These are phyloP conservation scores for Corythucha ciliata DNA, from an alignment of 2,888 invertebrate genomes.

Conservation along the genomic window DNA sequence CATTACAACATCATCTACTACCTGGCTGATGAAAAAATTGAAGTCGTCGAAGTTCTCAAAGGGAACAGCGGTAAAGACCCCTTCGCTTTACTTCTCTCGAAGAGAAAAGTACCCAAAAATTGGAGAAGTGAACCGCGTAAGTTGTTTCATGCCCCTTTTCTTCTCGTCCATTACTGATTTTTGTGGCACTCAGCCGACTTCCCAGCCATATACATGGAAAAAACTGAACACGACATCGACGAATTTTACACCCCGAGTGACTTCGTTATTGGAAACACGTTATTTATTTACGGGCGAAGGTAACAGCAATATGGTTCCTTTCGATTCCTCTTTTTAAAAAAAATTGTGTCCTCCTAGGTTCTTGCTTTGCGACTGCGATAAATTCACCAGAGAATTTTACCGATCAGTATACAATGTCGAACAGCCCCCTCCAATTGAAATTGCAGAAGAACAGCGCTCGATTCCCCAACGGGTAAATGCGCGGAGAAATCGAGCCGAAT, in stretches of 20 bases:
- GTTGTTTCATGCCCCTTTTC: too few relatives aligned
- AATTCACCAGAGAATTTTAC: conserved; percentile 69
- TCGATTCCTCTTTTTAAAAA: too few relatives aligned
- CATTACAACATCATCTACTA: conserved; percentile 66
- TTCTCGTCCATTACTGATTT: background rate
- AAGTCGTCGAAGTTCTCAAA: conserved; percentile 13
- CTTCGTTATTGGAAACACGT: conserved; percentile 61
- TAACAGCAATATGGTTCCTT: too few relatives aligned
- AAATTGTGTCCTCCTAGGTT: too few relatives aligned
- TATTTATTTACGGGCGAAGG: conserved; percentile 57
- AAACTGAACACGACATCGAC: conserved; percentile 58
- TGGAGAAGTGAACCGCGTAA: conserved; percentile 43
- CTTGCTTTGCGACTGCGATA: conserved; percentile 55
- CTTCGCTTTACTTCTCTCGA: conserved; percentile 60
- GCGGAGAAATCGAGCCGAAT: too few relatives aligned
- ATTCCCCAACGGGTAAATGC: too few relatives aligned
- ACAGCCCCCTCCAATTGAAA: conserved; percentile 38
- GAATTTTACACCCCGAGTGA: conserved; percentile 72
- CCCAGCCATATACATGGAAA: conserved; percentile 59
- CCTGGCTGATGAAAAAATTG: conserved; percentile 70
- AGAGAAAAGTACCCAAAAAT: conserved; percentile 66
- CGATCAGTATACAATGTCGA: conserved; percentile 43
- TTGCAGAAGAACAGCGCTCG: background rate
- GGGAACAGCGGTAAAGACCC: conserved; percentile 65
- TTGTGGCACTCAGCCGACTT: conserved; percentile 46